These are phyloP conservation scores for Peribatodes rhomboidaria DNA, from an alignment of 2,888 invertebrate genomes.

Conservation along the genomic window DNA sequence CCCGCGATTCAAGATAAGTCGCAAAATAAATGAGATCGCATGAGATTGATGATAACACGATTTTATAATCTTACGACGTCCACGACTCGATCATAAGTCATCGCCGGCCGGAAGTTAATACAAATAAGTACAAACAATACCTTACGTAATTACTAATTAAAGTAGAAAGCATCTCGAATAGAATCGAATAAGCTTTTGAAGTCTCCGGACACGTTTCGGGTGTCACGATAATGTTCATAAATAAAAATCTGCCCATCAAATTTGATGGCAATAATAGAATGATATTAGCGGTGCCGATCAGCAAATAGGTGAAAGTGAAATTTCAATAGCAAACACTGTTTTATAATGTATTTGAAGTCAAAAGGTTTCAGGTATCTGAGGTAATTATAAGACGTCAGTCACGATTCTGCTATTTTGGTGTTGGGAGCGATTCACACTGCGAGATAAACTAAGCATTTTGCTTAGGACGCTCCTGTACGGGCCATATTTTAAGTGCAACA, in stretches of 20 bases:
- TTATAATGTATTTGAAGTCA: constrained; percentile 62
- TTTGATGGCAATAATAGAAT: constrained; percentile 67
- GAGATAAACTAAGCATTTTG: background rate
- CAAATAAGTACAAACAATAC: constrained; percentile 42
- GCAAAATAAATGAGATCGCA: constrained; percentile 34
- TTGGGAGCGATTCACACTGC: background rate
- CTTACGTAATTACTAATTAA: constrained; percentile 66
- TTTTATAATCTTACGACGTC: constrained; percentile 13
- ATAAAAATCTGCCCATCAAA: constrained; percentile 69
- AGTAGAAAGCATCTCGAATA: constrained; percentile 69
- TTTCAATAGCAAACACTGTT: constrained; percentile 71
- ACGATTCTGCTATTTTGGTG: constrained; percentile 54
- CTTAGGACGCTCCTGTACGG: background rate
- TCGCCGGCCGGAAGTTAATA: constrained; percentile 32
- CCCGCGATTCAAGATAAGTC: constrained; percentile 37
- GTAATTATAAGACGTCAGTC: constrained; percentile 81
- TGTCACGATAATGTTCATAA: constrained; percentile 73
- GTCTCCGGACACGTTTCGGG: constrained; percentile 31
- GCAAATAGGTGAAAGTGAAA: constrained; percentile 80
- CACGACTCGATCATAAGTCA: constrained; percentile 35
- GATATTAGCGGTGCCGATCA: constrained; percentile 55
- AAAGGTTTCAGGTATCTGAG: constrained; percentile 64
- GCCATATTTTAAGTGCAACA: too few species aligned
- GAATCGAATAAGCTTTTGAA: constrained; percentile 32
- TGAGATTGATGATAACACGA: constrained; percentile 40